Base-by-base conservation (phyloP, 2,797 vertebrate genomes). In the Centroberyx gerrardi region DNA sequence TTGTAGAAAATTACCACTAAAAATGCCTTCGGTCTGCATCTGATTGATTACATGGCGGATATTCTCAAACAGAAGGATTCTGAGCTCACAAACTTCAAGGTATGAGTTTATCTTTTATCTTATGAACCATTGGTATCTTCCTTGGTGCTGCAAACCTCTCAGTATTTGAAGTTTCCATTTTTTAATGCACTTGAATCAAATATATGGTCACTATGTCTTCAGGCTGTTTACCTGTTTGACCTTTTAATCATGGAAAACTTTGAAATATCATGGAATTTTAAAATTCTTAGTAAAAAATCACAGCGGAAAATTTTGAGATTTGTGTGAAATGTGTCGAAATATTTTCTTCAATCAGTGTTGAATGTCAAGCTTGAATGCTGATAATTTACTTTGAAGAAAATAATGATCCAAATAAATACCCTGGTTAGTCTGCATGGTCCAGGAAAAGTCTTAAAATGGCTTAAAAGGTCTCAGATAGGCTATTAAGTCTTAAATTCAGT, bases 1-100 rank as follows among this genome's bases (percentile, higher is more conserved):
- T 70, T n/a, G 18, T 81, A 99, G 98, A 99, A 99, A 99, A 99
- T 99, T 82, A 99, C 97, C 69, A 97, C 95, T 0, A 99, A 98
- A 90, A 99, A 99, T 60, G 98, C 96, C 2, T 99, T 99, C 74
- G 97, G 96, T 40, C 94, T 99, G 31, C 96, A 99, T 82, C 92
- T 99, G 72, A 99, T 99, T 63, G 97, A 99, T 91, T 99, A 98
- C 61, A 97, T 99, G 96, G 91, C 95, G 0, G 96, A 99, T 36
- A 97, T 99, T 78, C 95, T 99, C 68, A 97, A 97, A 74, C 92
- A 98, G 87, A 98, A 99, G 84, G 95, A 97, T 72, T 95, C 96
- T 0, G 97, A 98, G 76, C 70, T 94, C 55, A 97, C 96, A n/a
- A 97, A 98, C 89, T 99, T 99, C 88, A 98, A 99, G 96, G 98